Evolutionary conservation across 2,113 vertebrate species (phyloP).

Genomic region (Paraplagusia blochii): DNA sequence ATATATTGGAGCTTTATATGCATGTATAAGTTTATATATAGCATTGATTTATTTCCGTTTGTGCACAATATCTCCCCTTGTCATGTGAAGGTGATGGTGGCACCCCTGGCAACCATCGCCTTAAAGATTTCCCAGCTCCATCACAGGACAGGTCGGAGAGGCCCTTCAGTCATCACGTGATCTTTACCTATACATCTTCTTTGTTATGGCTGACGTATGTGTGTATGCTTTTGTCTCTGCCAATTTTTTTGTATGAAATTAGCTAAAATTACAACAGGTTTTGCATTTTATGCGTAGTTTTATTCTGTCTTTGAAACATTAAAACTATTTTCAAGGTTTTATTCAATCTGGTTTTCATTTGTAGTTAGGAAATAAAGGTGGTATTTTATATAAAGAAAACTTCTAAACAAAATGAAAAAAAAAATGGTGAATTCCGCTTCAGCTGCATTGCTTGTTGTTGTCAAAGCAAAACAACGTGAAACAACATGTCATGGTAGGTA

Average conservation of each 20-base stretch:
- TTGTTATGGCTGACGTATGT: background rate
- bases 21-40: conserved; percentile 13
- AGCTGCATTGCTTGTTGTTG: background rate
- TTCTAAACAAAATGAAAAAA: too few species aligned
- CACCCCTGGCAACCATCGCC: conserved; percentile 88
- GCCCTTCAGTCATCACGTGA: conserved; percentile 91
- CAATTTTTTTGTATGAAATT: conserved; percentile 39
- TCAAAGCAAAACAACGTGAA: background rate
- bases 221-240: conserved; percentile 3
- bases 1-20: background rate
- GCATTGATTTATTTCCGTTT: background rate
- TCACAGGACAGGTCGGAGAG: conserved; percentile 82
- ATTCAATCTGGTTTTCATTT: background rate
- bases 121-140: conserved; percentile 91
- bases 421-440: background rate
- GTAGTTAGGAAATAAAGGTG: too few species aligned
- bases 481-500: background rate
- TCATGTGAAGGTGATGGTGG: conserved; percentile 83
- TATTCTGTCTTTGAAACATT: conserved; percentile 9
- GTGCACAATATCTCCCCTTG: background rate
- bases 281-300: conserved; percentile 17
- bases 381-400: too few species aligned
- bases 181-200: background rate
- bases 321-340: conserved; percentile 53
- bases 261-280: conserved; percentile 23